Percentiles rank a stretch among this genome's conserved stretches.
phyloP scores from a whole-genome alignment of 2,113 vertebrate genomes.

The Urocolius indicus region DNA sequence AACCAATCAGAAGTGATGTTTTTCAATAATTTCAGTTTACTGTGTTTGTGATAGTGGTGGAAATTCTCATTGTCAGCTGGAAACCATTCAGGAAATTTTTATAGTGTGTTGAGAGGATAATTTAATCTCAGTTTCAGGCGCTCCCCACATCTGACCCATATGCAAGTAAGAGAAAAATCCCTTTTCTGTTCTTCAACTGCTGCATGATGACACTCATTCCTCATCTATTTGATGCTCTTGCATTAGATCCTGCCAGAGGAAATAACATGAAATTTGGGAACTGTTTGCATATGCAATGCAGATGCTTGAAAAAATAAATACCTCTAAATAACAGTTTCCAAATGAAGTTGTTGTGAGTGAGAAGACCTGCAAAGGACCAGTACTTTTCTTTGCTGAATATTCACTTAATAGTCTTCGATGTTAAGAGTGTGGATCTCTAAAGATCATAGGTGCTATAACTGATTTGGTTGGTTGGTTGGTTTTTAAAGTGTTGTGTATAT shows the following conservation, averaged over 20 bases:
- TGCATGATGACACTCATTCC: not conserved
- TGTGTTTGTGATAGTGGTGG: not conserved
- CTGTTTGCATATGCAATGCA: not conserved
- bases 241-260: not conserved
- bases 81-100: slow-evolving; percentile 53
- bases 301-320: not conserved
- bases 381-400: not conserved
- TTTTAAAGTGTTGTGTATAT: not conserved
- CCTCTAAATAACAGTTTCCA: not conserved
- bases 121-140: slow-evolving; percentile 28
- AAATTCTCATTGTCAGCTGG: slow-evolving; percentile 36
- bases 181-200: not conserved
- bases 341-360: not conserved
- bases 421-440: not conserved
- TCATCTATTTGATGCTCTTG: not conserved
- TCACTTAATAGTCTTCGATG: not conserved
- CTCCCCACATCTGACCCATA: slow-evolving; percentile 12
- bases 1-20: not conserved
- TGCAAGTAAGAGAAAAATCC: slow-evolving; percentile 47
- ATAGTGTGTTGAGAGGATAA: slow-evolving; percentile 43
- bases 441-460: not conserved
- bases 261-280: not conserved
- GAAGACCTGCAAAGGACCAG: not conserved
- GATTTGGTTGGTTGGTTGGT: not conserved
- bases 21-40: not conserved